A percentile compares a stretch with the other conserved stretches of the same genome.
phyloP scores from a whole-genome alignment of 2,797 vertebrate species.

The Acipenser ruthenus region DNA sequence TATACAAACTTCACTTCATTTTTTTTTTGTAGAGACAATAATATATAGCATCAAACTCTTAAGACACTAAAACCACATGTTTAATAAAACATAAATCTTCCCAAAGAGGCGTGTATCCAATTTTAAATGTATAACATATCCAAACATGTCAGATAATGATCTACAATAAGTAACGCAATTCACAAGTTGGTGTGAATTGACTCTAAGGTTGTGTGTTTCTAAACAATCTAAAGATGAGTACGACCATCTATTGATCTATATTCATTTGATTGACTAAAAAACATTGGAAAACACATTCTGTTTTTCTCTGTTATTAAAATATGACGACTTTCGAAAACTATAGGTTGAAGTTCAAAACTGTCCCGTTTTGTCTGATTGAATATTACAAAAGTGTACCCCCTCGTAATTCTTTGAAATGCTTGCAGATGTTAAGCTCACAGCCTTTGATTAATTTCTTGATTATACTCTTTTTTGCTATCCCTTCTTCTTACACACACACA shows the following conservation, averaged over 20 bases:
- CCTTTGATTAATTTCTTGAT: not conserved
- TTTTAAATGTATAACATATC: slow-evolving; percentile 62
- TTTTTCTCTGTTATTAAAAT: too few relatives aligned
- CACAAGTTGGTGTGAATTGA: slow-evolving; percentile 4
- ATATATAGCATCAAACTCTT: not conserved
- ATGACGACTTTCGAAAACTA: too few relatives aligned
- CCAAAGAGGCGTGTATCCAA: slow-evolving; percentile 35
- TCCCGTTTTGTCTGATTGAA: too few relatives aligned
- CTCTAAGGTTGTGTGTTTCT: not conserved
- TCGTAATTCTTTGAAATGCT: too few relatives aligned
- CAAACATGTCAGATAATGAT: slow-evolving; percentile 62
- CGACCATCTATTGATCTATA: too few relatives aligned
- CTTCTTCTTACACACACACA: too few relatives aligned
- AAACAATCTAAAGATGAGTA: not conserved
- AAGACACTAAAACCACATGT: not conserved
- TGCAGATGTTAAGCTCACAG: too few relatives aligned
- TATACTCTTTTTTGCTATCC: not conserved
- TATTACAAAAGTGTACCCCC: too few relatives aligned
- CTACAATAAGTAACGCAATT: slow-evolving; percentile 53
- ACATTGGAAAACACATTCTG: too few relatives aligned
- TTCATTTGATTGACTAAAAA: too few relatives aligned
- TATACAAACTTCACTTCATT: too few relatives aligned
- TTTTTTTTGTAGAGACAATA: not conserved
- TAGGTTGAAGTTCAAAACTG: too few relatives aligned
- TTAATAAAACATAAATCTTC: not conserved